These are phyloP conservation scores for Cephus rjabovi DNA, from an alignment of 2,888 invertebrate species.

Conservation along the genomic window DNA sequence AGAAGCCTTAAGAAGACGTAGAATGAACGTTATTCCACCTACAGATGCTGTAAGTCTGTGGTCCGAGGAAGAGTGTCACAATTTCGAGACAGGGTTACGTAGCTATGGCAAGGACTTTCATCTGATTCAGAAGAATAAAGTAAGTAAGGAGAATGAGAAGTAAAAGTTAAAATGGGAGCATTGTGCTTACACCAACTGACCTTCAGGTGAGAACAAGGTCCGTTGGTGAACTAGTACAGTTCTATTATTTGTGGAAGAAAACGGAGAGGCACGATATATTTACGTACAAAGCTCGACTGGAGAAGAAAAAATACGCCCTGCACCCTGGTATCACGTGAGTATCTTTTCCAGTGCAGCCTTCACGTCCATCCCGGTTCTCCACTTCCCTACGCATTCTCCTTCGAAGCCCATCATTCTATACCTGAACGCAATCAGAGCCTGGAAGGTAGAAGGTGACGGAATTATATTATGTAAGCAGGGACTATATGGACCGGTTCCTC, in stretches of 20 bases:
- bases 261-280: conserved; percentile 95
- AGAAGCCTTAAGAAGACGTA: conserved; percentile 86
- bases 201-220: conserved; percentile 86
- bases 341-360: conserved; percentile 48
- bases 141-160: conserved; percentile 44
- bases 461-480: conserved; percentile 66
- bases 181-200: conserved; percentile 6
- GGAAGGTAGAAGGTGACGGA: not conserved
- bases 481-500: conserved; percentile 93
- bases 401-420: not conserved
- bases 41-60: conserved; percentile 86
- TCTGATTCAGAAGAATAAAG: conserved; percentile 92
- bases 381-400: not conserved
- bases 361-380: not conserved
- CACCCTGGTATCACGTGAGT: conserved; percentile 89
- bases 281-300: conserved; percentile 87
- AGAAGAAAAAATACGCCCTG: conserved; percentile 92
- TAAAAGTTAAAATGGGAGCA: not conserved
- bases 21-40: conserved; percentile 78
- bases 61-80: conserved; percentile 97
- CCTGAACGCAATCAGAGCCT: not conserved
- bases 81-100: conserved; percentile 95
- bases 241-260: conserved; percentile 98
- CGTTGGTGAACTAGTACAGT: conserved; percentile 96
- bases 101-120: conserved; percentile 97